These are phyloP conservation scores for Mesorhabditis spiculigera DNA, from an alignment of 2,888 invertebrate genomes.

Conservation along the genomic window DNA sequence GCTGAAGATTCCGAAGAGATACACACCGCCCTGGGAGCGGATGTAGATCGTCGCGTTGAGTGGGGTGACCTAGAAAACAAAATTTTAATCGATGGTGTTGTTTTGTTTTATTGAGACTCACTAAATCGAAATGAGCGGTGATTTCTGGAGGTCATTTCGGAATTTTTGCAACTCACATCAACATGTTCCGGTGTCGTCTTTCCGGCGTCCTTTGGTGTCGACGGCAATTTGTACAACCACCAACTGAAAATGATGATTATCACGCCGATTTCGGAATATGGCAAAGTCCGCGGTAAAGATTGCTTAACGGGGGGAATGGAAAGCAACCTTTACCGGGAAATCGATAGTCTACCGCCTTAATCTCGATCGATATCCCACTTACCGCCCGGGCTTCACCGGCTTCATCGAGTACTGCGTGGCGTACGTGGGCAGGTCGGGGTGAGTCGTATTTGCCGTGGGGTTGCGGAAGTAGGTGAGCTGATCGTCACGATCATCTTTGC, in stretches of 20 bases:
- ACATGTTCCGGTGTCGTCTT: not conserved
- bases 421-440: not conserved
- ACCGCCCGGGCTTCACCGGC: slow-evolving; percentile 48
- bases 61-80: not conserved
- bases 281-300: not conserved
- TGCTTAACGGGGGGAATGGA: no score
- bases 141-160: not conserved
- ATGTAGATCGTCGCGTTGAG: not conserved
- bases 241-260: slow-evolving; percentile 27
- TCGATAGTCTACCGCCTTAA: no score
- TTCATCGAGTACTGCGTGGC: slow-evolving; percentile 31
- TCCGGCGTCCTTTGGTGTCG: slow-evolving; percentile 31
- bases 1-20: not conserved
- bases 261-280: not conserved
- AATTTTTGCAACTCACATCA: not conserved
- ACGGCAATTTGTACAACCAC: slow-evolving; percentile 42
- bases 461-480: slow-evolving; percentile 10
- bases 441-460: not conserved
- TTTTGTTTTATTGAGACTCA: no score
- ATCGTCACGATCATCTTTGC: slow-evolving; percentile 20
- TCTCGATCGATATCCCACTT: no score
- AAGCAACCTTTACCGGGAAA: no score
- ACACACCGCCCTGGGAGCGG: not conserved
- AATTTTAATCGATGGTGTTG: no score
- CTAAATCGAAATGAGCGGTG: no score